Evolutionary conservation across 2,888 invertebrate genomes (phyloP).

Genomic region (Dromius quadrimaculatus): DNA sequence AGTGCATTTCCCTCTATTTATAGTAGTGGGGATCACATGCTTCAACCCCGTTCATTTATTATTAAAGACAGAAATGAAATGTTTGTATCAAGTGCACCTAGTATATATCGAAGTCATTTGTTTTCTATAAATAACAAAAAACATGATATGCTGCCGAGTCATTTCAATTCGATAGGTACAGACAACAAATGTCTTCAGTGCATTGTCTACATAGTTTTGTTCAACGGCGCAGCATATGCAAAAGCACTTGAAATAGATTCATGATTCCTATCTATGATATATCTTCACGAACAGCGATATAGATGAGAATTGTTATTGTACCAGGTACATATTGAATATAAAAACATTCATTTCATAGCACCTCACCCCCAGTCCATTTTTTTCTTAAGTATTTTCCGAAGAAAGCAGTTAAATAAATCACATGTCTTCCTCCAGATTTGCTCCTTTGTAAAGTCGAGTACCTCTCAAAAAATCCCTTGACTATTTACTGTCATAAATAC

Average conservation of each 20-base stretch:
- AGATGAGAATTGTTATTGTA: constrained; percentile 7
- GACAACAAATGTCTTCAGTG: constrained; percentile 8
- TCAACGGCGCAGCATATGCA: neutral
- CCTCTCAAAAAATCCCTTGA: neutral
- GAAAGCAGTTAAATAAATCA: too few species aligned
- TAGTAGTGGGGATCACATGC: constrained; percentile 27
- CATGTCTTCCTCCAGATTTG: neutral
- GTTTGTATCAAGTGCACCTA: constrained; percentile 35
- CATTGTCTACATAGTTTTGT: constrained; percentile 13
- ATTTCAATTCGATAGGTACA: constrained; percentile 12
- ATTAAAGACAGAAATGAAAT: constrained; percentile 44
- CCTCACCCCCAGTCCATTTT: too few species aligned
- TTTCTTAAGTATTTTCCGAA: too few species aligned
- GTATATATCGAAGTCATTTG: constrained; percentile 19
- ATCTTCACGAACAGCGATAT: constrained; percentile 4
- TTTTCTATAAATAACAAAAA: constrained; percentile 50
- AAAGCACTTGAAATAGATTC: constrained; percentile 31
- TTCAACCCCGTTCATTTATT: constrained; percentile 40
- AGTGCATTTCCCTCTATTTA: neutral
- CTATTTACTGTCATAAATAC: constrained; percentile 17
- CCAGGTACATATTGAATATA: constrained; percentile 3
- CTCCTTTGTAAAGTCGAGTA: constrained; percentile 5
- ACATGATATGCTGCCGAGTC: constrained; percentile 4
- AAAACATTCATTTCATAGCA: too few species aligned
- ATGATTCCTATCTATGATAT: neutral